Percentiles rank a stretch among this genome's conserved stretches.
Conservation (phyloP, 2,797 vertebrate genomes). For the Onychomys torridus region DNA sequence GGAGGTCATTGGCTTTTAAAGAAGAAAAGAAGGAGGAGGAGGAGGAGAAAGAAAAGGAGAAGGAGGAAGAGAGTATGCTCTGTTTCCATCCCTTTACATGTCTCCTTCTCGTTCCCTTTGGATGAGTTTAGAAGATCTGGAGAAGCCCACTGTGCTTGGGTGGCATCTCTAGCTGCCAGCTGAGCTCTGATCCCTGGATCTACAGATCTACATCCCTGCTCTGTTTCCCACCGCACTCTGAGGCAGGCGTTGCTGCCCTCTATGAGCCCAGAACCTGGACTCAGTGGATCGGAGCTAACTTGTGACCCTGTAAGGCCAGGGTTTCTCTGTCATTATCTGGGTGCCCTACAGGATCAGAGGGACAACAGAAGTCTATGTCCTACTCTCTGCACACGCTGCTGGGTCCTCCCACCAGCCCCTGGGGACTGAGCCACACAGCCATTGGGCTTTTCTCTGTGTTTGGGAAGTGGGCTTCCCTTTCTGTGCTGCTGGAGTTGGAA, state of each 20-base stretch:
- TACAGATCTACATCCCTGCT: too few relatives aligned
- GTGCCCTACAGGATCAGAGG: not conserved
- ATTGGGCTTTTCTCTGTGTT: not conserved
- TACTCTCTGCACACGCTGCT: fast-evolving
- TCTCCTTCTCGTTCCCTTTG: not conserved
- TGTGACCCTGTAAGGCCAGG: not conserved
- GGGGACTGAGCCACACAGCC: not conserved
- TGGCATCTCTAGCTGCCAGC: not conserved
- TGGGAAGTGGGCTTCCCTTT: too few relatives aligned
- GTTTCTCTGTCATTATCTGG: not conserved
- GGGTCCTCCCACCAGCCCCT: fast-evolving
- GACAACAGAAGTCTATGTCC: not conserved
- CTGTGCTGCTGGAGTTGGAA: fast-evolving
- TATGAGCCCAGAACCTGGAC: not conserved
- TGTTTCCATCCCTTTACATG: not conserved
- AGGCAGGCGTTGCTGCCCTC: not conserved
- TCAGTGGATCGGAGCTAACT: not conserved
- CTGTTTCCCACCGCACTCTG: too few relatives aligned
- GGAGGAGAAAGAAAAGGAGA: fast-evolving
- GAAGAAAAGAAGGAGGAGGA: too few relatives aligned
- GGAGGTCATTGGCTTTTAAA: not conserved
- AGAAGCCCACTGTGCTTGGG: not conserved
- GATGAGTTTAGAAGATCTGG: not conserved
- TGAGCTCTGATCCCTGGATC: too few relatives aligned
- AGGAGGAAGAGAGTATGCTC: not conserved